phyloP scores from a whole-genome alignment of 2,888 invertebrate genomes.

The Drosophila picticornis region DNA sequence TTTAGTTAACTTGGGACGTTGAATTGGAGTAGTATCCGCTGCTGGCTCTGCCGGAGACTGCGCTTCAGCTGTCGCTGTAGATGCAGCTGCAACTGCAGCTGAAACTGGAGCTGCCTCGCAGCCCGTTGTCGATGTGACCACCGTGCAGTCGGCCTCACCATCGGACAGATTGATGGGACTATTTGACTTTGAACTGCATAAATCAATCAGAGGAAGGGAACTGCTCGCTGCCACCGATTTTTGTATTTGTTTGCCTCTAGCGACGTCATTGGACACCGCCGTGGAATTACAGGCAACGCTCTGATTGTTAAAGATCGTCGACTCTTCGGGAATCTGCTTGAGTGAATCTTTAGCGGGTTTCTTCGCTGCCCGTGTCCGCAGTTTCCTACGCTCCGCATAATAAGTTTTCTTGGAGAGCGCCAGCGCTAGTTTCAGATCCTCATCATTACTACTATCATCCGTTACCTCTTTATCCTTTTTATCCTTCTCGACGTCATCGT shows the following conservation, averaged over 20 bases:
- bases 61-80: not conserved
- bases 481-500: not conserved
- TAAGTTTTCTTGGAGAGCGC: slow-evolving; percentile 50
- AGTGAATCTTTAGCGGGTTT: not conserved
- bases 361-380: not conserved
- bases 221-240: not conserved
- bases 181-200: not conserved
- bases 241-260: slow-evolving; percentile 1
- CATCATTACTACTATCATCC: not conserved
- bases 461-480: not conserved
- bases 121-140: slow-evolving; percentile 77
- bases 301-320: slow-evolving; percentile 55
- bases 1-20: slow-evolving; percentile 28
- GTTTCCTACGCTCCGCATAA: slow-evolving; percentile 33
- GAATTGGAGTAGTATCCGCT: not conserved
- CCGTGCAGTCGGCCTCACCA: slow-evolving; percentile 69
- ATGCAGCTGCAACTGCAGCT: not conserved
- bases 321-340: slow-evolving; percentile 40
- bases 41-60: too few relatives aligned
- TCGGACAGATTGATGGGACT: not conserved
- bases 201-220: not conserved
- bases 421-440: slow-evolving; percentile 48
- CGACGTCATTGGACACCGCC: slow-evolving; percentile 57
- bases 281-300: slow-evolving; percentile 77
- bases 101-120: slow-evolving; percentile 27